Evolutionary conservation across 2,888 invertebrate species (phyloP).

Genomic region (Sphaeridia pumilis): DNA sequence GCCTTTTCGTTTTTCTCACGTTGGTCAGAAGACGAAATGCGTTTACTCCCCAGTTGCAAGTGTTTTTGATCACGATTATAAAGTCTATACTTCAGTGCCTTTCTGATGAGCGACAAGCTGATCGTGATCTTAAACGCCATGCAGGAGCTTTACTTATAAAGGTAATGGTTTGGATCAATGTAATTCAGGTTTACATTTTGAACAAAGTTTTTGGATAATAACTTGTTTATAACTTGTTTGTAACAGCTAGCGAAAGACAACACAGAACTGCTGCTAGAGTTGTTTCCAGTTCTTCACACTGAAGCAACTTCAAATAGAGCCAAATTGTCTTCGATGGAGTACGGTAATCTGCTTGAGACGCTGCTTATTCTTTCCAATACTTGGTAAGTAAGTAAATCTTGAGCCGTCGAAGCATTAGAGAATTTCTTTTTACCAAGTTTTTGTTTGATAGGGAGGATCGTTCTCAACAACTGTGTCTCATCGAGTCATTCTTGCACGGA

Average conservation of each 20-base stretch:
- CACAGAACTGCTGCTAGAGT: constrained; percentile 9
- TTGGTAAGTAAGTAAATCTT: constrained; percentile 19
- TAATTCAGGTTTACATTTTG: constrained; percentile 1
- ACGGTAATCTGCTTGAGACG: constrained; percentile 23
- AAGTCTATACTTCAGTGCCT: constrained; percentile 30
- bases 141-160: constrained; percentile 30
- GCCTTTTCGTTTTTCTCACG: constrained; percentile 28
- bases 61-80: constrained; percentile 27
- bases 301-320: constrained; percentile 12
- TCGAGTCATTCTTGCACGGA: constrained; percentile 20
- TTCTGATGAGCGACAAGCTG: constrained; percentile 20
- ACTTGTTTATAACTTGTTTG: too few species aligned
- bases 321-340: constrained; percentile 24
- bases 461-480: constrained; percentile 24
- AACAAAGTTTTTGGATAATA: too few species aligned
- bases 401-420: too few species aligned
- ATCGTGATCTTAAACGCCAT: constrained; percentile 27
- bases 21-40: constrained; percentile 20
- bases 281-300: constrained; percentile 27
- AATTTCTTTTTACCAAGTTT: too few species aligned
- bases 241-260: constrained; percentile 5
- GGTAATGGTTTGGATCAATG: too few species aligned
- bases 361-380: constrained; percentile 29
- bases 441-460: constrained; percentile 29
- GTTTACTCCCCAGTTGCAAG: constrained; percentile 19